Conservation (phyloP, 2,888 invertebrate genomes). For the Andrena hattorfiana region DNA sequence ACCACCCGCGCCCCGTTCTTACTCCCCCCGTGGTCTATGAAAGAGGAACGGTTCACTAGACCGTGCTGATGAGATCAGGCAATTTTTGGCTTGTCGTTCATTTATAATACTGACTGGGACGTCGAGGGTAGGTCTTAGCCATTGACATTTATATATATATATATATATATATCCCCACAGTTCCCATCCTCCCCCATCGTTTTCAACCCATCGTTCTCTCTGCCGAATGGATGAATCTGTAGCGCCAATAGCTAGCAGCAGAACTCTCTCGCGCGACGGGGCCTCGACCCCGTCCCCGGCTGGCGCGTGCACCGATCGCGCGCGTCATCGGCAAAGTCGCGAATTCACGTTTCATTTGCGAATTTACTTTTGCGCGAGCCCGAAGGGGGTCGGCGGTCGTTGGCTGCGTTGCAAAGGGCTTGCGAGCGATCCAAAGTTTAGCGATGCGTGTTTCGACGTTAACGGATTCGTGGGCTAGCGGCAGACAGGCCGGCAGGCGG, state of each 20-base stretch:
- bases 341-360: slow-evolving; percentile 27
- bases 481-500: background rate
- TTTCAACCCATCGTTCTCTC: no score
- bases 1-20: slow-evolving; percentile 45
- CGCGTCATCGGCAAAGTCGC: slow-evolving; percentile 7
- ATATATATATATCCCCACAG: no score
- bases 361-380: slow-evolving; percentile 22
- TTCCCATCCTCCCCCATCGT: no score
- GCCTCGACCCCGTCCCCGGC: background rate
- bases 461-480: slow-evolving; percentile 25
- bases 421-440: slow-evolving; percentile 24
- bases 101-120: background rate
- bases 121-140: background rate
- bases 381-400: background rate
- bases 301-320: background rate
- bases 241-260: no score
- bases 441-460: slow-evolving; percentile 34
- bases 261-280: no score
- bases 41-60: slow-evolving; percentile 49
- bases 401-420: slow-evolving; percentile 12
- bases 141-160: no score
- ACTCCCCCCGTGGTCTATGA: slow-evolving; percentile 28
- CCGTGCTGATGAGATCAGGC: slow-evolving; percentile 9
- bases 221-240: no score
- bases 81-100: slow-evolving; percentile 41